Evolutionary conservation across 2,888 invertebrate species (phyloP), one percentile per base, ranked within the genome.

Genomic region (Lacanobia wlatinum): DNA sequence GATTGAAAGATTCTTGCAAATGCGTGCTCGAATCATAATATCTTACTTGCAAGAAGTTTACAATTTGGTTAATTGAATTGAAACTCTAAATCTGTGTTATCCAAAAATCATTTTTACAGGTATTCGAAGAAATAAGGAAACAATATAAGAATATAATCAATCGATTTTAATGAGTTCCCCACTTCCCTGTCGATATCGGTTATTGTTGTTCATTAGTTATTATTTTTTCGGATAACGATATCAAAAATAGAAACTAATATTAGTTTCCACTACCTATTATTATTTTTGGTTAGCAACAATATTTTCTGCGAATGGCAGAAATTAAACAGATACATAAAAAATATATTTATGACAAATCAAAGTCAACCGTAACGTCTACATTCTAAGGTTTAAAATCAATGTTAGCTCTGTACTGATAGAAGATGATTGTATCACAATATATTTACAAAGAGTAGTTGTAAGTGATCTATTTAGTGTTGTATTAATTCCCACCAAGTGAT

Each of bases 401-500:
- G 12, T 62, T 46, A 4, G 14, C 52, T 55, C 5, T 23, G 40
- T 34, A 60, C 53, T 50, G 59, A 38, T 76, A n/a, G 14, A 63
- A 73, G 52, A 59, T 52, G 43, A 61, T 60, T 43, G n/a, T 64
- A 69, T 72, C 68, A 82, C 76, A 75, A 67, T 75, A 63, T 70
- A 66, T 81, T 81, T 73, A 80, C 87, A 87, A 87, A 87, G 85
- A 85, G 63, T 88, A 87, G 79, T 79, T 78, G 43, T 86, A 87
- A 83, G 85, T 61, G 58, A 78, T 73, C 1, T 61, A 56, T 69
- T 65, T 73, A 60, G 40, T 75, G 64, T 76, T 76, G 53, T 73
- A 74, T 82, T 76, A 73, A 65, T 80, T 80, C 86, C 86, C 86
- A 86, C 86, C 86, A 82, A 79, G 69, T 76, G 82, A 50, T 73